A percentile compares a stretch with the other conserved stretches of the same genome.
Evolutionary conservation across 1,140 invertebrate species (phyloP).

Genomic region (Nephotettix cincticeps): DNA sequence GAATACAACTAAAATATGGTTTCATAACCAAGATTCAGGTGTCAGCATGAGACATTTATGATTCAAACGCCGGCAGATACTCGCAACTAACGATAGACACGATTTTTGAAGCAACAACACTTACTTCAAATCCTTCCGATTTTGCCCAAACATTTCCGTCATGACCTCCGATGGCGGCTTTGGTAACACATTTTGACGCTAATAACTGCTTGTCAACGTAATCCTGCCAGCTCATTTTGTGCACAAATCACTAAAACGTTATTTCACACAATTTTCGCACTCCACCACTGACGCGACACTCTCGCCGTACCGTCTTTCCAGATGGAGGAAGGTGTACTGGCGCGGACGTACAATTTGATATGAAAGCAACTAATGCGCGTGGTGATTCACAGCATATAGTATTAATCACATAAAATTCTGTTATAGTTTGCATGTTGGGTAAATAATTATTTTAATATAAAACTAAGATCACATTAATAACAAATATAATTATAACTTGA

Average conservation of each 20-base stretch:
- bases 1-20: too few relatives aligned
- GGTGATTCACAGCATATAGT: constrained; percentile 3
- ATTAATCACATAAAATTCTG: too few relatives aligned
- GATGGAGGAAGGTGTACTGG: constrained; percentile 24
- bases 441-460: too few relatives aligned
- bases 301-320: neutral
- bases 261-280: constrained; percentile 17
- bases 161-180: constrained; percentile 91
- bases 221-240: constrained; percentile 95
- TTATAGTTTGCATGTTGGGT: too few relatives aligned
- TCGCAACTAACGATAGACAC: neutral
- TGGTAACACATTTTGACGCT: constrained; percentile 87
- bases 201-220: constrained; percentile 96
- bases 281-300: constrained; percentile 30
- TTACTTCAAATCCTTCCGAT: constrained; percentile 89
- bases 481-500: too few relatives aligned
- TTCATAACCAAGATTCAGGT: too few relatives aligned
- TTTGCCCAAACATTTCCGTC: constrained; percentile 95
- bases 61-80: too few relatives aligned
- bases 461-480: too few relatives aligned
- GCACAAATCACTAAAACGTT: constrained; percentile 31
- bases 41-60: too few relatives aligned
- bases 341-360: neutral
- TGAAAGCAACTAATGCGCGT: neutral
- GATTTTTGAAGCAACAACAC: constrained; percentile 47